Evolutionary conservation across 2,113 vertebrate genomes (phyloP), one percentile per base, ranked within the genome.

Genomic region (Grallaria varia): DNA sequence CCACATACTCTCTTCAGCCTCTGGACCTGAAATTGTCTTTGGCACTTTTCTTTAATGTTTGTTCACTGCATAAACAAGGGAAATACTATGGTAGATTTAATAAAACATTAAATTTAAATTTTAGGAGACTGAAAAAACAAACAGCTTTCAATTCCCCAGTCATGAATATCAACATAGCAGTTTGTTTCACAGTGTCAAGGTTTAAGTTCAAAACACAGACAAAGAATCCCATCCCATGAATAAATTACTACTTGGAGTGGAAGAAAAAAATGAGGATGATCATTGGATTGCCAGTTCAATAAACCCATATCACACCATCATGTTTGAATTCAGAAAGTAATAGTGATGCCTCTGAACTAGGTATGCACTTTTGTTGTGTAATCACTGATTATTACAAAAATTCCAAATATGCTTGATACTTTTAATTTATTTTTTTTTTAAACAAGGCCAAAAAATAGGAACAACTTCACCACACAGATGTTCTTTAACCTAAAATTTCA

Each of bases 151-250:
- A 90, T 94, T 97, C 95, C 94, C 95, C 94, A 63, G 94, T 91
- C 75, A 96, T 96, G 82, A 97, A 94, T 97, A 96, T 69, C 96
- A 96, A 91, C 76, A 87, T 68, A 97, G 78, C 66, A 89, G 40
- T 63, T 93, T 96, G 81, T 56, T 90, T 94, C 86, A 90, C 63
- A 78, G 52, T 93, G 93, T 96, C 75, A 91, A 72, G 22, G 39
- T 82, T 86, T 91, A 89, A 93, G 71, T 93, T 95, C 55, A 91
- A 89, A 95, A 95, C 3, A 8, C 52, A 91, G 86, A 82, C 71
- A 78, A 85, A 79, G 72, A 92, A 87, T 97, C 88, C 77, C 84
- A 96, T 45, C 73, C 84, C 87, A 97, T 96, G 52, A 97, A 97
- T 96, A 96, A 94, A 96, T 96, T 89, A 87, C 72, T 69, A 24